These are phyloP conservation scores for Pachypsylla venusta DNA, from an alignment of 1,140 invertebrate genomes.

Conservation along the genomic window DNA sequence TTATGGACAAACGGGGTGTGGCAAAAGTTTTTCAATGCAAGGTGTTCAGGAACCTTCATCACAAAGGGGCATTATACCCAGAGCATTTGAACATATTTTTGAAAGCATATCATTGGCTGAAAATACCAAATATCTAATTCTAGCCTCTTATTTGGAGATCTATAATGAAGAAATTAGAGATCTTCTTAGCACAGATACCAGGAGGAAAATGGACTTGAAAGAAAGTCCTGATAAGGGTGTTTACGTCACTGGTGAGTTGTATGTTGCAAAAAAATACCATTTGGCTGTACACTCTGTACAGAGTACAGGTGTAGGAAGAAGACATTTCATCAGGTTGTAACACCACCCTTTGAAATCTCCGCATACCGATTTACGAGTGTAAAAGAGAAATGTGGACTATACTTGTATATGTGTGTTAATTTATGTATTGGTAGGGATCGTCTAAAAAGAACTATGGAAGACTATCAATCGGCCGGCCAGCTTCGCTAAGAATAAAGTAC, in stretches of 20 bases:
- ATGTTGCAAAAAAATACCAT: neutral
- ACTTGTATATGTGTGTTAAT: too few relatives aligned
- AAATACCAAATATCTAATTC: conserved; percentile 66
- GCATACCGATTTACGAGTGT: too few relatives aligned
- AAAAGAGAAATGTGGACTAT: too few relatives aligned
- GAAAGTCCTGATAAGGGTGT: conserved; percentile 66
- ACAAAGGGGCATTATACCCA: conserved; percentile 63
- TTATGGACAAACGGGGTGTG: conserved; percentile 77
- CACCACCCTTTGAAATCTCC: too few relatives aligned
- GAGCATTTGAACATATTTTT: conserved; percentile 81
- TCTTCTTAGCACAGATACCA: conserved; percentile 48
- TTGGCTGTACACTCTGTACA: too few relatives aligned
- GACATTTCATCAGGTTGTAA: too few relatives aligned
- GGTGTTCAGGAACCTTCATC: conserved; percentile 39
- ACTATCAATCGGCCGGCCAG: too few relatives aligned
- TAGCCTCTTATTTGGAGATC: conserved; percentile 86
- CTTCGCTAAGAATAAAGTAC: too few relatives aligned
- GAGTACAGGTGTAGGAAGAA: too few relatives aligned
- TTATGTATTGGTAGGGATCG: too few relatives aligned
- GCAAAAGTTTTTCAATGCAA: conserved; percentile 70
- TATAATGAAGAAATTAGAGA: conserved; percentile 82
- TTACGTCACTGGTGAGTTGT: conserved; percentile 48
- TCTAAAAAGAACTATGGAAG: too few relatives aligned
- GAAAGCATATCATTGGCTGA: conserved; percentile 73
- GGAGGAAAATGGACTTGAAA: conserved; percentile 56